A percentile compares a stretch with the other conserved stretches of the same genome.
These are phyloP conservation scores for Cloeon dipterum DNA, from an alignment of 2,888 invertebrate species.

Conservation along the genomic window DNA sequence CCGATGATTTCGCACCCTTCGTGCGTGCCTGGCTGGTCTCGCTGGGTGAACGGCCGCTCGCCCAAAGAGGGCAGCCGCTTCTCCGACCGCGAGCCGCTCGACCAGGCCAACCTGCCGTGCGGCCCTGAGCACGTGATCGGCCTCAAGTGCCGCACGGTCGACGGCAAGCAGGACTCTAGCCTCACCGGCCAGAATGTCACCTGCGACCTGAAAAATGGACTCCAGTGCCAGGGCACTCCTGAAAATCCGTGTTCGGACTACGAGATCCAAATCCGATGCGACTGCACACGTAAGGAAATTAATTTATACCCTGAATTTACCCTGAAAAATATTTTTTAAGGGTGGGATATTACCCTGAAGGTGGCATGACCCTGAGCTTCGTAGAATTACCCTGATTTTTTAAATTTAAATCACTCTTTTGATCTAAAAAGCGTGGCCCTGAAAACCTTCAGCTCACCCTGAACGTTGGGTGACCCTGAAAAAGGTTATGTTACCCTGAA, in stretches of 20 bases:
- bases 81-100: conserved; percentile 32
- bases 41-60: conserved; percentile 45
- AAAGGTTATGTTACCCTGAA: too few relatives aligned
- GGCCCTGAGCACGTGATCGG: conserved; percentile 31
- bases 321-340: too few relatives aligned
- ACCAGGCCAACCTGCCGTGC: too few relatives aligned
- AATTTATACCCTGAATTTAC: too few relatives aligned
- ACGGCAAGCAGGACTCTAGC: conserved; percentile 33
- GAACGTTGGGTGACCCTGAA: too few relatives aligned
- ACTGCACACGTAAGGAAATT: too few relatives aligned
- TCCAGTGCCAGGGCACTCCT: conserved; percentile 31
- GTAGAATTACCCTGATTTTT: too few relatives aligned
- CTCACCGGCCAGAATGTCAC: conserved; percentile 49
- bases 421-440: too few relatives aligned
- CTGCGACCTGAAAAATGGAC: conserved; percentile 49
- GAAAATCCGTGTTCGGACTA: conserved; percentile 44
- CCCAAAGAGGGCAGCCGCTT: conserved; percentile 13
- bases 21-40: conserved; percentile 53
- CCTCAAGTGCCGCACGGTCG: conserved; percentile 53
- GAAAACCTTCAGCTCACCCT: too few relatives aligned
- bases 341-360: too few relatives aligned
- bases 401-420: too few relatives aligned
- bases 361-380: too few relatives aligned
- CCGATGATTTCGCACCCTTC: conserved; percentile 9
- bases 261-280: conserved; percentile 55